A percentile compares a stretch with the other conserved stretches of the same genome.
phyloP scores from a whole-genome alignment of 2,888 invertebrate species.

The Tholera decimalis region DNA sequence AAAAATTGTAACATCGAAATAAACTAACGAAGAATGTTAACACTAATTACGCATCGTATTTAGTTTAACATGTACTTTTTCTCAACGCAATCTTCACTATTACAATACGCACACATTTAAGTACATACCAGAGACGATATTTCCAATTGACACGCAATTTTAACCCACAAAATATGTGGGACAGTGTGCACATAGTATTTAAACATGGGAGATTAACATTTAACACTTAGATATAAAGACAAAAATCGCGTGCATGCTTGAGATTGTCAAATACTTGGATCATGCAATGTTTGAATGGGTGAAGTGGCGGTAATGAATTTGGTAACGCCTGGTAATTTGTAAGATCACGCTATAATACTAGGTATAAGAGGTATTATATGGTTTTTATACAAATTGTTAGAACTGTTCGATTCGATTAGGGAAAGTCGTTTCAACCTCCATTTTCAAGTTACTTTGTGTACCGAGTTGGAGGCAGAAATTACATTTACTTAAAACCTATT shows the following conservation, averaged over 20 bases:
- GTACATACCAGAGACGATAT: conserved; percentile 45
- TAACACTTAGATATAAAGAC: conserved; percentile 29
- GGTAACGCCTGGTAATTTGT: conserved; percentile 41
- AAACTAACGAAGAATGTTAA: neutral
- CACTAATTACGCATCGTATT: neutral
- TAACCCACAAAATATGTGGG: conserved; percentile 62
- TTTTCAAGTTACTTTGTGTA: neutral
- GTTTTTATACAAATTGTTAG: conserved; percentile 3
- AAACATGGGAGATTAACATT: conserved; percentile 36
- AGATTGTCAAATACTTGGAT: conserved; percentile 58
- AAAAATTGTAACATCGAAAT: neutral
- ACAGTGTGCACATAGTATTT: conserved; percentile 49
- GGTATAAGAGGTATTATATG: neutral
- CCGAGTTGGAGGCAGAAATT: too few species aligned
- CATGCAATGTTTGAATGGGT: conserved; percentile 60
- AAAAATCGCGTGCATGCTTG: conserved; percentile 36
- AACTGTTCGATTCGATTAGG: neutral
- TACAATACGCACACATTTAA: conserved; percentile 33
- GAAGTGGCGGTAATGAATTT: conserved; percentile 53
- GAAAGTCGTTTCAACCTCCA: conserved; percentile 6
- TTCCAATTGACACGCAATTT: conserved; percentile 61
- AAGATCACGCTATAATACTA: conserved; percentile 31
- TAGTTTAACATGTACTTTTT: conserved; percentile 9
- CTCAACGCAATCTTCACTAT: conserved; percentile 23
- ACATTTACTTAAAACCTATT: too few species aligned